Conservation (phyloP, 2,888 invertebrate genomes). For the Cacoxenus indagator region DNA sequence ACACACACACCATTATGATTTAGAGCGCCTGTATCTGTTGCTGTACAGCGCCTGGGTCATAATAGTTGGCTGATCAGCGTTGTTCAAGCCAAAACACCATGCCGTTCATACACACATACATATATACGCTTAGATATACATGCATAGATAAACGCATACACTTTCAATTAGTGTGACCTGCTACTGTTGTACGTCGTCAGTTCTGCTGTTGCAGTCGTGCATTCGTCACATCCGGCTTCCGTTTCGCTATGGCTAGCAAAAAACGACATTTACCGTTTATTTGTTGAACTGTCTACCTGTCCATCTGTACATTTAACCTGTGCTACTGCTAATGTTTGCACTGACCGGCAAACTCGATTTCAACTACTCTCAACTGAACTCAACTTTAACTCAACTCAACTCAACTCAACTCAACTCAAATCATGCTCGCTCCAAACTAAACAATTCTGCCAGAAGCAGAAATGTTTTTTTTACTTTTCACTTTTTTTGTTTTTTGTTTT, state of each 20-base stretch:
- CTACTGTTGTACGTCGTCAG: not conserved
- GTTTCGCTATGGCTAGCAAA: constrained; percentile 49
- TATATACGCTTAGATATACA: too few relatives aligned
- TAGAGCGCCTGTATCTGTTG: not conserved
- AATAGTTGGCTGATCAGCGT: too few relatives aligned
- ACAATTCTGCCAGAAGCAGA: too few relatives aligned
- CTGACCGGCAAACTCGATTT: not conserved
- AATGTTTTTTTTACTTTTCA: too few relatives aligned
- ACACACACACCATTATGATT: not conserved
- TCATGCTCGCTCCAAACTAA: too few relatives aligned
- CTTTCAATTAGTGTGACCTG: too few relatives aligned
- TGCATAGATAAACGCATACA: too few relatives aligned
- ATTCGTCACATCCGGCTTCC: constrained; percentile 37
- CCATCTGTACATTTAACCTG: not conserved
- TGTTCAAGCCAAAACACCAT: too few relatives aligned
- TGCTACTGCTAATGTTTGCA: not conserved
- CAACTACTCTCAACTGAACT: not conserved
- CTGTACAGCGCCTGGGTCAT: too few relatives aligned
- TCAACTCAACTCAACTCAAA: too few relatives aligned
- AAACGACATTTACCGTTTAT: constrained; percentile 11
- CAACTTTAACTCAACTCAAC: not conserved
- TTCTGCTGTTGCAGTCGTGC: not conserved
- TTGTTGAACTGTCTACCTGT: not conserved
- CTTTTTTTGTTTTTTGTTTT: constrained; percentile 12
- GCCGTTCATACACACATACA: too few relatives aligned